Evolutionary conservation across 2,797 vertebrate genomes (phyloP).

Genomic region (Pangasius mekongensis): DNA sequence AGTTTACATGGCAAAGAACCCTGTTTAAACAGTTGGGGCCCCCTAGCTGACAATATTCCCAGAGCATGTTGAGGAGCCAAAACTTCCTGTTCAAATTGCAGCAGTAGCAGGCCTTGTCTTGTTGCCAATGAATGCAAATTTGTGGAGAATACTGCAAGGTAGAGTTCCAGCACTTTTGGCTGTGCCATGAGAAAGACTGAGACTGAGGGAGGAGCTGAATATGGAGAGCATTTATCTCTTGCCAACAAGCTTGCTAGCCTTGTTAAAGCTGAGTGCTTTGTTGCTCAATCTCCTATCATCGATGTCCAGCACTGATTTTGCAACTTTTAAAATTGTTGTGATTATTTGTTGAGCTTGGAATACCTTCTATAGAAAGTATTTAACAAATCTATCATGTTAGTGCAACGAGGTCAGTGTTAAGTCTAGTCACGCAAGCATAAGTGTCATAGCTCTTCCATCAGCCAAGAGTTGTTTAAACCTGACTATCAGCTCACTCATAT

Average conservation of each 20-base stretch:
- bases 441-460: neutral
- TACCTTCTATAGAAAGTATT: slow-evolving; percentile 18
- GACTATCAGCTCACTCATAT: slow-evolving; percentile 36
- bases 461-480: slow-evolving; percentile 23
- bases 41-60: slow-evolving; percentile 25
- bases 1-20: slow-evolving; percentile 18
- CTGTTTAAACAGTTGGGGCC: slow-evolving; percentile 42
- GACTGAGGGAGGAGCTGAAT: neutral
- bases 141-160: slow-evolving; percentile 33
- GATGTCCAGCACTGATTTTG: slow-evolving; percentile 13
- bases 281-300: neutral
- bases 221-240: slow-evolving; percentile 18
- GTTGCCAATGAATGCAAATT: slow-evolving; percentile 50
- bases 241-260: slow-evolving; percentile 26
- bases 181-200: slow-evolving; percentile 22
- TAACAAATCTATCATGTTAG: slow-evolving; percentile 25
- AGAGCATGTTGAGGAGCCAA: slow-evolving; percentile 13
- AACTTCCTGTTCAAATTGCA: slow-evolving; percentile 18
- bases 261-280: slow-evolving; percentile 23
- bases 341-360: slow-evolving; percentile 24
- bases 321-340: slow-evolving; percentile 35
- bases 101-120: slow-evolving; percentile 21
- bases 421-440: slow-evolving; percentile 24
- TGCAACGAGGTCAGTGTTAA: neutral
- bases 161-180: slow-evolving; percentile 18